phyloP scores from a whole-genome alignment of 1,140 invertebrate species.

The Zaprionus vittiger region DNA sequence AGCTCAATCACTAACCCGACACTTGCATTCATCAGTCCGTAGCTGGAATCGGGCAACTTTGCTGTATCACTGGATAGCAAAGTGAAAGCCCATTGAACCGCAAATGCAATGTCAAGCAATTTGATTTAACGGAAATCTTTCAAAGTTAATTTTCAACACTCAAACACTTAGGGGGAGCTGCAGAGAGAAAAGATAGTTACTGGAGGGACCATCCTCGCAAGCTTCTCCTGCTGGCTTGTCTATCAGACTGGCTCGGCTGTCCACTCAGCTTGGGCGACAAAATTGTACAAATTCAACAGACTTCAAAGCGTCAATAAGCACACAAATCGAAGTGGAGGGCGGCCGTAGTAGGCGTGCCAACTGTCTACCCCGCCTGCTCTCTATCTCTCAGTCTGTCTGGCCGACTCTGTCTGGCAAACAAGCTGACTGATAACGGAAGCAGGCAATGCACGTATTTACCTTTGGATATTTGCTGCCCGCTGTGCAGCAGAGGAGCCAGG shows the following conservation, averaged over 20 bases:
- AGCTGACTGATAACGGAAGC: slow-evolving; percentile 80
- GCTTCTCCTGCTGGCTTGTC: background rate
- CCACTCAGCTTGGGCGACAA: slow-evolving; percentile 61
- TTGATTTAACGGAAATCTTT: slow-evolving; percentile 71
- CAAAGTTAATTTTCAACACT: slow-evolving; percentile 79
- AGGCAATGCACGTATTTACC: slow-evolving; percentile 79
- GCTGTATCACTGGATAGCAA: slow-evolving; percentile 19
- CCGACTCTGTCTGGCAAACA: slow-evolving; percentile 65
- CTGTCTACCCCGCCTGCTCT: slow-evolving; percentile 39
- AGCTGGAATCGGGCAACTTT: slow-evolving; percentile 17
- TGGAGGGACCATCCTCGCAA: background rate
- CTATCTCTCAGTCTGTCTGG: background rate
- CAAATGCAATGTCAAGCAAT: slow-evolving; percentile 75
- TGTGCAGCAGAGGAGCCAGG: slow-evolving; percentile 29
- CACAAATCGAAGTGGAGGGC: slow-evolving; percentile 61
- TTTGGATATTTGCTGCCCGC: slow-evolving; percentile 70
- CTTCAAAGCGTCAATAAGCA: slow-evolving; percentile 79
- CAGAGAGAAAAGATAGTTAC: background rate
- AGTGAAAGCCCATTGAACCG: slow-evolving; percentile 62
- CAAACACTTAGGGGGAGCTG: slow-evolving; percentile 33
- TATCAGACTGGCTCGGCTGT: slow-evolving; percentile 6
- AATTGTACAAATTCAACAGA: slow-evolving; percentile 76
- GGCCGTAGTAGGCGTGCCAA: slow-evolving; percentile 22
- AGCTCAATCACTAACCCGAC: slow-evolving; percentile 28
- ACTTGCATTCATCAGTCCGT: background rate